Base-by-base conservation (phyloP, 1,140 invertebrate genomes). In the Cherax quadricarinatus region DNA sequence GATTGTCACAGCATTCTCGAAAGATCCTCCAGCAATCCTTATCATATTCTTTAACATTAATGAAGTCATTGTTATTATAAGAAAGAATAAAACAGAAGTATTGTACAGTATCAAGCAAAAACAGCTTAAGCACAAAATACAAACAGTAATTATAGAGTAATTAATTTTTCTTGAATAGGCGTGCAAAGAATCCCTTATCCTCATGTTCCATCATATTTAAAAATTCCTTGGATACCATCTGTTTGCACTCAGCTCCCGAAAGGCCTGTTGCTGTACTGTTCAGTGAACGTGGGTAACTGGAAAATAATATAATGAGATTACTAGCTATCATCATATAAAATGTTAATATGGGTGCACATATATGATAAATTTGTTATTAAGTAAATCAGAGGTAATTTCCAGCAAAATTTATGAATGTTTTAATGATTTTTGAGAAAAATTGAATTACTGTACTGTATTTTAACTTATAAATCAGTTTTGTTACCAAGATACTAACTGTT, bases 191-290 rank as follows among this genome's bases (percentile, higher is more conserved):
- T 12, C 84, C 75, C 41, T 48, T 62, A 3, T 86, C 84, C 10
- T 86, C n/a, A 6, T 91, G 78, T 51, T 91, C 30, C 3, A 86
- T 5, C 30, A 75, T 30, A 60, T 87, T 51, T 18, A 91, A 70
- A 30, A 91, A 91, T 21, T 91, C 84, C 24, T 57, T 73, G 3
- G 90, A 91, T 48, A 24, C 18, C 41, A 91, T 79, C 5, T 91
- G 75, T 16, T 62, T 75, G 62, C 90, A 91, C 84, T 87, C 75
- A 7, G 86, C 83, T 12, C 16, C 48, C 14, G 90, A 66, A 51
- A 91, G n/a, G 30, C 90, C 90, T n/a, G 90, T 91, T 24, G 90
- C 80, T 66, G 90, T 86, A 57, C 90, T 91, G 18, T 14, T 86
- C 14, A 87, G 78, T 16, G 41, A 73, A 75, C 90, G 90, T 51